These are phyloP conservation scores for Drosophila bocki DNA, from an alignment of 1,140 invertebrate species.

Conservation along the genomic window DNA sequence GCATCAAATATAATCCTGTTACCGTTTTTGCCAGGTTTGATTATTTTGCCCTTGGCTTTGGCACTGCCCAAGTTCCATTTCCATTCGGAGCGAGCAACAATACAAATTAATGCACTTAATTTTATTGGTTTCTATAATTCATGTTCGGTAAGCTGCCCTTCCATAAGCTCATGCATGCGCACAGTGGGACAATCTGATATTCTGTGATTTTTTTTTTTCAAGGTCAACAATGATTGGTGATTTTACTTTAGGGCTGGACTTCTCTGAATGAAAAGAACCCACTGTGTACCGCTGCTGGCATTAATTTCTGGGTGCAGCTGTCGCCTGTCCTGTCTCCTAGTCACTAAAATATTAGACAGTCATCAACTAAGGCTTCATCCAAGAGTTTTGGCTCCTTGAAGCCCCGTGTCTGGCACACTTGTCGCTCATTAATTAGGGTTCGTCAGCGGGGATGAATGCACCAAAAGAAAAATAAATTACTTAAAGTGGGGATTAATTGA, in stretches of 20 bases:
- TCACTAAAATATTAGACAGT: conserved; percentile 71
- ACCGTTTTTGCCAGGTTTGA: conserved; percentile 37
- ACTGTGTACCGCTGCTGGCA: not conserved
- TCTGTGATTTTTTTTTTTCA: conserved; percentile 12
- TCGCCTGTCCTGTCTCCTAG: conserved; percentile 30
- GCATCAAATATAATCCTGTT: conserved; percentile 48
- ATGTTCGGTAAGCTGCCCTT: conserved; percentile 54
- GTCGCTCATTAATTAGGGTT: conserved; percentile 79
- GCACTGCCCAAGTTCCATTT: conserved; percentile 35
- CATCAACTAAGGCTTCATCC: conserved; percentile 58
- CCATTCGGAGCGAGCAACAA: conserved; percentile 39
- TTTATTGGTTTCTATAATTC: conserved; percentile 77
- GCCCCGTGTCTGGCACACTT: conserved; percentile 59
- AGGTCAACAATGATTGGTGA: conserved; percentile 34
- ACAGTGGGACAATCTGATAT: conserved; percentile 11
- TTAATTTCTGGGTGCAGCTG: conserved; percentile 55
- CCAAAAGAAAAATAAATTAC: not conserved
- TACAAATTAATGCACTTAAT: conserved; percentile 73
- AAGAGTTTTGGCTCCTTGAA: conserved; percentile 47
- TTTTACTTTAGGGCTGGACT: not conserved
- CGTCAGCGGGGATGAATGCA: conserved; percentile 20
- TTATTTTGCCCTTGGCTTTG: conserved; percentile 59
- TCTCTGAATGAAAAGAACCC: not conserved
- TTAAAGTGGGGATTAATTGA: not conserved
- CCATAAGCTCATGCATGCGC: conserved; percentile 10